Base-by-base conservation (phyloP, 2,888 invertebrate genomes). In the Aquatica leii region DNA sequence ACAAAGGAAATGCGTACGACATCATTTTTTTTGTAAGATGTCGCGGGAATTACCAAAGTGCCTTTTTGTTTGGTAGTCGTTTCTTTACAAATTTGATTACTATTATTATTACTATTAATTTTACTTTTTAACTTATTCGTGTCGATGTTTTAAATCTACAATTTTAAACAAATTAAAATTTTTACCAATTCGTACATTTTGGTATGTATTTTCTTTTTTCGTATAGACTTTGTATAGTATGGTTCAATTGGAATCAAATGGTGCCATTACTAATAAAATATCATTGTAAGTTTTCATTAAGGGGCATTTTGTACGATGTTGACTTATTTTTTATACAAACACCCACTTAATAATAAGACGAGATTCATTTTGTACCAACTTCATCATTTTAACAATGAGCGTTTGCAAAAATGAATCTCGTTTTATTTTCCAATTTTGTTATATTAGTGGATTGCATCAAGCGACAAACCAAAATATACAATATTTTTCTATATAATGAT, bases 21-120 rank as follows among this genome's bases (percentile, higher is more conserved):
- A 37, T 34, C 52, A 14, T 11, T 35, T 34, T 15, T 34, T 9
- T n/a, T 15, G 14, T 24, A 24, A 24, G 59, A 41, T 46, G 43
- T 49, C 37, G 18, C 34, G 24, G 24, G 71, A 61, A 59, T 59
- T 65, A 80, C 80, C 80, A 80, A 79, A 80, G 80, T 80, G 79
- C 79, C 80, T 80, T 74, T 74, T 77, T 73, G 66, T 69, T 77
- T 75, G 37, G 50, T 62, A 59, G 40, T 54, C 60, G 59, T 62
- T 48, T 49, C 46, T 67, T 69, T 62, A 48, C 20, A 58, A 31
- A 53, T 37, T 37, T 14, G n/a, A 14, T n/a, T 31, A 31, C 11
- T 31, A 18, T 35, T 17, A 48, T n/a, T 24, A 14, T 24, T 31
- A 31, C 4, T 31, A 24, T 24, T 24, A 18, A 34, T 17, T 18